These are phyloP conservation scores for Chunga burmeisteri DNA, from an alignment of 2,113 vertebrate genomes.

Conservation along the genomic window DNA sequence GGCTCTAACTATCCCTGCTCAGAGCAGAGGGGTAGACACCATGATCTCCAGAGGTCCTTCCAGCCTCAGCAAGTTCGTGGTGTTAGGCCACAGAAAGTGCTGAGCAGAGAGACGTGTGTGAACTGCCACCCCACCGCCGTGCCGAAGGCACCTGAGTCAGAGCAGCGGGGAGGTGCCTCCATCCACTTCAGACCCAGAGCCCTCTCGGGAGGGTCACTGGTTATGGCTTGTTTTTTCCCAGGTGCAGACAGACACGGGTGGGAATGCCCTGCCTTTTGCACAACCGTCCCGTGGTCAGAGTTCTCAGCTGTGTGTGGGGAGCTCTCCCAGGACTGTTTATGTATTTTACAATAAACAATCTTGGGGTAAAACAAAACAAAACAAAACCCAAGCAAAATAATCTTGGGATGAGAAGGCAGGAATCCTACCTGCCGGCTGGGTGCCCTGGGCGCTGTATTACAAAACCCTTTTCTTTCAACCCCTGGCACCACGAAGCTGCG, in stretches of 20 bases:
- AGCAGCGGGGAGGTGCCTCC: background rate
- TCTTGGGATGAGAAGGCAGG: background rate
- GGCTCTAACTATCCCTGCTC: background rate
- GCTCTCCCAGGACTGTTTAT: background rate
- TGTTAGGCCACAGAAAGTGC: background rate
- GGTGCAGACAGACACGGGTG: background rate
- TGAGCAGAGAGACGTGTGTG: background rate
- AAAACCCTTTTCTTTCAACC: background rate
- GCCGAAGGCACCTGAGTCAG: background rate
- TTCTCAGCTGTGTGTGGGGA: background rate
- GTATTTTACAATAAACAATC: background rate
- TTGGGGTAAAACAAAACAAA: background rate
- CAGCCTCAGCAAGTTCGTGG: background rate
- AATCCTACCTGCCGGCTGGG: background rate
- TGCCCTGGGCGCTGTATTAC: background rate
- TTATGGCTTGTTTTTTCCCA: background rate
- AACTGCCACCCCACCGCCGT: background rate
- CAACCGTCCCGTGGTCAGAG: background rate
- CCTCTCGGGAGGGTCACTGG: background rate
- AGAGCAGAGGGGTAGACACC: background rate
- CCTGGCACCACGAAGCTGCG: fast-evolving
- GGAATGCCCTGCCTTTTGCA: slow-evolving; percentile 8
- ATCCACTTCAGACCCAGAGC: background rate
- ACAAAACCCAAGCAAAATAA: background rate
- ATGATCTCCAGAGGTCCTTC: background rate